Conservation (phyloP, 2,797 vertebrate species). For the Borostomias antarcticus region DNA sequence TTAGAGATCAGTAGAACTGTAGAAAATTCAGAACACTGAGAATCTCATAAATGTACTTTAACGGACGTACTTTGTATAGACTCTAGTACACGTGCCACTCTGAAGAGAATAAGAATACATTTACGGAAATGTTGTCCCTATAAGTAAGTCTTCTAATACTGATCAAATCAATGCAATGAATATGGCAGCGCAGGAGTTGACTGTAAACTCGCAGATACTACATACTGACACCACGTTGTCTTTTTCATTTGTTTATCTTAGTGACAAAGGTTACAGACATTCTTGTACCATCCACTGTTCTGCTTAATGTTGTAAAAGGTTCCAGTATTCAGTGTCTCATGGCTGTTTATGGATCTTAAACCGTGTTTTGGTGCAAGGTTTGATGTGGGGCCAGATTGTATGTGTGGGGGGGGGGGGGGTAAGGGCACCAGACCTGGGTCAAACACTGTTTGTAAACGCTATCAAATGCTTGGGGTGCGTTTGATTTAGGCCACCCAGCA, state of each 20-base stretch:
- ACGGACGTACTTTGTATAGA: too few relatives aligned
- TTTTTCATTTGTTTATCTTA: slow-evolving; percentile 1
- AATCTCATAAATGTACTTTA: not conserved
- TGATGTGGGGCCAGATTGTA: not conserved
- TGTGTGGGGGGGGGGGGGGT: too few relatives aligned
- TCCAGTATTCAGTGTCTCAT: not conserved
- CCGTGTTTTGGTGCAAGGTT: not conserved
- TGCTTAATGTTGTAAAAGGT: not conserved
- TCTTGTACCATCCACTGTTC: not conserved
- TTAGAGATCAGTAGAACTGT: not conserved
- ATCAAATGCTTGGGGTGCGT: too few relatives aligned
- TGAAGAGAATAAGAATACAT: too few relatives aligned
- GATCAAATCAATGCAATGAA: slow-evolving; percentile 19
- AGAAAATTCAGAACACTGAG: not conserved
- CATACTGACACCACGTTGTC: slow-evolving; percentile 3
- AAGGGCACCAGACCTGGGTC: not conserved
- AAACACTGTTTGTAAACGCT: not conserved
- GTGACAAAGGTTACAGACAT: not conserved
- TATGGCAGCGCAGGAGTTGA: not conserved
- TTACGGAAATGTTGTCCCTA: too few relatives aligned
- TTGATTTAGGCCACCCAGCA: too few relatives aligned
- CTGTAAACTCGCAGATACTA: too few relatives aligned
- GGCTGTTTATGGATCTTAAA: not conserved
- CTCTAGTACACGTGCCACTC: too few relatives aligned
- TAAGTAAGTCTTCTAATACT: slow-evolving; percentile 4